Evolutionary conservation across 2,888 invertebrate species (phyloP), one percentile per base, ranked within the genome.

Genomic region (Diadegma fenestrale): DNA sequence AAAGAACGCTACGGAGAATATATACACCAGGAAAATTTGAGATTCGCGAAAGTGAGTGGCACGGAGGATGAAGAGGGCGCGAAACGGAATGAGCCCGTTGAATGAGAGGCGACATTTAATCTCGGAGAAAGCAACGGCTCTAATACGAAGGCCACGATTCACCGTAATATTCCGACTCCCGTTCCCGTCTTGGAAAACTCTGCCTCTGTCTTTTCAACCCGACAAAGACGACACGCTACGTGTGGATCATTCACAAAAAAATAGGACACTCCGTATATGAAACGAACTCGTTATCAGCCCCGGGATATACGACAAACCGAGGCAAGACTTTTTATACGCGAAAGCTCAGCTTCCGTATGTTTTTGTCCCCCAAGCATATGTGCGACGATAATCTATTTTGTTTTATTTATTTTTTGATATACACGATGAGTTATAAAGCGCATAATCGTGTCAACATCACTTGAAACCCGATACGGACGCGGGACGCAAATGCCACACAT

Each of bases 61-160:
- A 58, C 54, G 82, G 82, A 81, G 80, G 76, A 64, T 63, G 76
- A 77, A 66, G 51, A 63, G 72, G 48, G 63, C 73, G 79, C 69
- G 58, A 73, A 80, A 78, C 68, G 66, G 81, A 85, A 83, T 71
- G 83, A 77, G 80, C 82, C 79, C 77, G 33, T 75, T 73, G 77
- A 81, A 81, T 73, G 83, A 84, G 84, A 86, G 88, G 78, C 89
- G 90, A 91, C 92, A 89, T 92, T 92, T 92, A 92, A 92, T 92
- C 91, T 91, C 90, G 89, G 88, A 90, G 89, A 92, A 89, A 92
- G 92, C 91, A 89, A 87, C 84, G 83, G 85, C 77, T 82, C 77
- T 58, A 30, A 43, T 43, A 78, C 45, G 43, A 72, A 69, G 51
- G 45, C 66, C 63, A 91, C 89, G 87, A 91, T 90, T 91, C 90